phyloP scores from a whole-genome alignment of 2,888 invertebrate species.

The Lathronympha strigana region DNA sequence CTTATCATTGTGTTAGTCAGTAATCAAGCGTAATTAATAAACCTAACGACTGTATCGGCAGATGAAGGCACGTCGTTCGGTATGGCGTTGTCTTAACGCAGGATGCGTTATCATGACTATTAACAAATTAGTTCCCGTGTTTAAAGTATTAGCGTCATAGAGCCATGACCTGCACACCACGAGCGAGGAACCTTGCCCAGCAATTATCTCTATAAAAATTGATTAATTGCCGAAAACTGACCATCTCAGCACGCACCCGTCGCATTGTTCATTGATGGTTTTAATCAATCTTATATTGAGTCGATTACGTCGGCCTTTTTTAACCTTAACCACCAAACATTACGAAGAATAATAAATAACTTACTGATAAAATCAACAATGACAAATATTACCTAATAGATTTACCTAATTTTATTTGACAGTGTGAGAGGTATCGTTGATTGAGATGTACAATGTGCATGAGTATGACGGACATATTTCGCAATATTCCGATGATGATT shows the following conservation, averaged over 20 bases:
- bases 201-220: slow-evolving; percentile 58
- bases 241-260: slow-evolving; percentile 44
- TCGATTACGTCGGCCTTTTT: slow-evolving; percentile 8
- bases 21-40: slow-evolving; percentile 54
- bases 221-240: slow-evolving; percentile 54
- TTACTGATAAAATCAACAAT: slow-evolving; percentile 13
- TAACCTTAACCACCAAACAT: not conserved
- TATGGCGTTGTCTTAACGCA: slow-evolving; percentile 35
- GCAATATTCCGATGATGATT: slow-evolving; percentile 25
- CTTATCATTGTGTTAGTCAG: slow-evolving; percentile 44
- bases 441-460: not conserved
- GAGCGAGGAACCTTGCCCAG: slow-evolving; percentile 52
- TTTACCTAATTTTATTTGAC: slow-evolving; percentile 3
- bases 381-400: no score
- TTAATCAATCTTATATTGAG: slow-evolving; percentile 33
- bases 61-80: slow-evolving; percentile 46
- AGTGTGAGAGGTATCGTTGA: slow-evolving; percentile 1
- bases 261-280: slow-evolving; percentile 26
- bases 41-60: slow-evolving; percentile 58
- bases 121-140: slow-evolving; percentile 64
- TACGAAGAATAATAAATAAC: slow-evolving; percentile 6
- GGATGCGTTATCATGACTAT: slow-evolving; percentile 57
- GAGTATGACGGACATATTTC: slow-evolving; percentile 21
- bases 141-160: slow-evolving; percentile 55
- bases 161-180: slow-evolving; percentile 66